These are phyloP conservation scores for Falco concolor DNA, from an alignment of 2,797 vertebrate species.

Conservation along the genomic window DNA sequence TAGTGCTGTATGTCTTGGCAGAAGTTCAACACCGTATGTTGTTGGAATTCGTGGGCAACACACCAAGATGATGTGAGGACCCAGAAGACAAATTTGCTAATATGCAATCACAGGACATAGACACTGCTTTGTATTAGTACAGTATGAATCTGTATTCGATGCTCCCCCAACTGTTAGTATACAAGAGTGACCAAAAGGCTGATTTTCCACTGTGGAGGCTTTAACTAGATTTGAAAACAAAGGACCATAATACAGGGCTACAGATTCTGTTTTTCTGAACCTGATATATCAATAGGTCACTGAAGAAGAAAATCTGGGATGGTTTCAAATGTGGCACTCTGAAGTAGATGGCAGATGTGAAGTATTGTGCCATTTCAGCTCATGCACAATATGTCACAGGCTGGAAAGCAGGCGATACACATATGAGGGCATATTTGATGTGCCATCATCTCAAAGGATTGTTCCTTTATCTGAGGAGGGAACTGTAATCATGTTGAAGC, in stretches of 20 bases:
- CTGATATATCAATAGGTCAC: not conserved
- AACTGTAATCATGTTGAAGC: conserved; percentile 6
- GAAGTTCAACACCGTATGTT: not conserved
- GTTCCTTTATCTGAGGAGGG: conserved; percentile 1
- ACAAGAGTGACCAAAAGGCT: not conserved
- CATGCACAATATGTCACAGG: conserved; percentile 4
- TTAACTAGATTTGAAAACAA: not conserved
- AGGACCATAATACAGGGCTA: not conserved
- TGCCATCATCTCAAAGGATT: conserved; percentile 32
- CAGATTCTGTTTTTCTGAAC: not conserved
- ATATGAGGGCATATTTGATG: conserved; percentile 31
- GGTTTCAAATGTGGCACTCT: not conserved
- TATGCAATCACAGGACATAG: not conserved
- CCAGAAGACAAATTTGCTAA: not conserved
- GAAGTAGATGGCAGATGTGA: conserved; percentile 17
- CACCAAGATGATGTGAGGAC: not conserved
- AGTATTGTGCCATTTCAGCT: not conserved
- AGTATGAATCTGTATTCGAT: not conserved
- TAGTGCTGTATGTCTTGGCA: not conserved
- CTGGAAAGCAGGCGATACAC: conserved; percentile 18
- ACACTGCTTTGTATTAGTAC: not conserved
- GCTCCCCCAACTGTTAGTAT: not conserved
- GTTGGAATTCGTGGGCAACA: not conserved
- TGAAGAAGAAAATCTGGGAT: not conserved
- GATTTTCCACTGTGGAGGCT: not conserved